phyloP scores from a whole-genome alignment of 1,140 invertebrate species.

The Meloidogyne floridensis region DNA sequence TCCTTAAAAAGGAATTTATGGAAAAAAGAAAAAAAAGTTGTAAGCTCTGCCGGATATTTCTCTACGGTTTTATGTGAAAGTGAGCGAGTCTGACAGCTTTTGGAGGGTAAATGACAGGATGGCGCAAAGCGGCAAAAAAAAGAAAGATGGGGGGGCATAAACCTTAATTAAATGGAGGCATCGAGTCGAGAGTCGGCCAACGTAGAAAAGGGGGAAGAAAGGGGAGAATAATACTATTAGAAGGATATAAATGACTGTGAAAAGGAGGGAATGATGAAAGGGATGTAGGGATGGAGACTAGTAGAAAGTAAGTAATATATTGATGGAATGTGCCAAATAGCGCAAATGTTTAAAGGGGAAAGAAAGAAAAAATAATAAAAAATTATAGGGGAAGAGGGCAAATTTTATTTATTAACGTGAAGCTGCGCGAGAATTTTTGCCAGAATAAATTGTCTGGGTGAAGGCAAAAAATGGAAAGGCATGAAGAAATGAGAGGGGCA shows the following conservation, averaged over 20 bases:
- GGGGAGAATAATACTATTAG: background rate
- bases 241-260: background rate
- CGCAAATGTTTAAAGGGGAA: background rate
- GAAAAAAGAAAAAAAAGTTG: background rate
- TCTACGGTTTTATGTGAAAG: conserved; percentile 5
- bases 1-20: background rate
- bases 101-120: background rate
- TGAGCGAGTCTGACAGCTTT: conserved; percentile 2
- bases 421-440: background rate
- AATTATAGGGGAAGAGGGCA: background rate
- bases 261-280: background rate
- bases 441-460: background rate
- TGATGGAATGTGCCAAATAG: conserved; percentile 6
- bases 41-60: conserved; percentile 12
- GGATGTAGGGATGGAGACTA: no score
- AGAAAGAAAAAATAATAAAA: background rate
- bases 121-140: background rate
- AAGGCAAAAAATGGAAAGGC: background rate
- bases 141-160: background rate
- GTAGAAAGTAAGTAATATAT: background rate
- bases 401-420: background rate
- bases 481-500: no score
- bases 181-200: conserved; percentile 5
- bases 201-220: background rate
- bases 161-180: conserved; percentile 30